Conservation (phyloP, 2,113 vertebrate genomes). For the Enhydra lutris region DNA sequence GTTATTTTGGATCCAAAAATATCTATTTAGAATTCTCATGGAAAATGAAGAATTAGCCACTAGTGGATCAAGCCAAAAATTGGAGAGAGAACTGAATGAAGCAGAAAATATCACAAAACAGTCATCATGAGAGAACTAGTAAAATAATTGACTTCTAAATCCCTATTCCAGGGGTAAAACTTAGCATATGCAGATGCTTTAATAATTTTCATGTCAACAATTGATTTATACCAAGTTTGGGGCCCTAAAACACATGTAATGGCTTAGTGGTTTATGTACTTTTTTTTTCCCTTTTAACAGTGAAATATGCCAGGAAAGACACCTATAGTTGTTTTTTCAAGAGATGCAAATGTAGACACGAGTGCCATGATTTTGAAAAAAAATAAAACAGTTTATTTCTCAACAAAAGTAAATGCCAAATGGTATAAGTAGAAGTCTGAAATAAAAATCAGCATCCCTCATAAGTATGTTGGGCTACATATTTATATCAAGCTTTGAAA, state of each 20-base stretch:
- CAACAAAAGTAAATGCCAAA: background rate
- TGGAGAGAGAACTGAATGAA: background rate
- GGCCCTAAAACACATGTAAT: background rate
- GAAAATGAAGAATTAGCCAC: background rate
- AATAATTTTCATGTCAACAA: background rate
- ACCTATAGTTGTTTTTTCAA: background rate
- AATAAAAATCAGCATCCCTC: background rate
- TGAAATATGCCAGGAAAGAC: constrained; percentile 44
- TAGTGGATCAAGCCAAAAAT: background rate
- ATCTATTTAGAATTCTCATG: background rate
- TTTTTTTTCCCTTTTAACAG: background rate
- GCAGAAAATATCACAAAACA: background rate
- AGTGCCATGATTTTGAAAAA: background rate
- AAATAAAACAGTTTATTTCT: background rate
- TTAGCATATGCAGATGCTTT: background rate
- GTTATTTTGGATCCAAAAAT: background rate
- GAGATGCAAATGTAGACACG: background rate
- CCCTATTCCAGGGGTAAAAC: background rate
- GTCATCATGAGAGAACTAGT: background rate
- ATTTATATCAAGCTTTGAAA: background rate
- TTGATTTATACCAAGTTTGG: background rate
- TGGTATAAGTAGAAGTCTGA: background rate
- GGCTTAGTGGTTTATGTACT: background rate
- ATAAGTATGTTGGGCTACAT: background rate
- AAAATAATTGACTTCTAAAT: background rate